Base-by-base conservation (phyloP, 2,888 invertebrate species). In the Nudaria mundana region DNA sequence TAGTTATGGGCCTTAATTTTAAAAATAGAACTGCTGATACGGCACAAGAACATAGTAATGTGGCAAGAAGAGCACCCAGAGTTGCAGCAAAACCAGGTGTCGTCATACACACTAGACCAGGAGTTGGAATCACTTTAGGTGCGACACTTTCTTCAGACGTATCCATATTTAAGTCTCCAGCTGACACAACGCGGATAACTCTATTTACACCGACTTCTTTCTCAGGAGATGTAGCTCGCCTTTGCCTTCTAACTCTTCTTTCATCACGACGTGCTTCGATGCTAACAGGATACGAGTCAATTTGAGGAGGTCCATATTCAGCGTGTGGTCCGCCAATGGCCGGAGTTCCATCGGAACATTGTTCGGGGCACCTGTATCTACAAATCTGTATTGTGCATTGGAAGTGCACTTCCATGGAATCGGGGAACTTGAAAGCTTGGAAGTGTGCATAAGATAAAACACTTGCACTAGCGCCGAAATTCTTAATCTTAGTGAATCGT, bases 391-490 rank as follows among this genome's bases (percentile, higher is more conserved):
- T 97, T 18, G 97, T 97, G 75, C 97, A 97, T 76, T 97, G 97
- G 90, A 97, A 97, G 76, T 97, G 97, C 0, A 97, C 97, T 75
- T 97, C 97, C 97, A 97, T 97, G 0, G 97, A 97, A 71, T 97
- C 97, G 0, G 97, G 97, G 89, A 97, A 97, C 73, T 97, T 97
- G 82, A 97, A 97, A 0, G 97, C 97, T 83, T 97, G 97, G 92
- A 97, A 97, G 76, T 97, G 96, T 0, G 97, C 97, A 71, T 97
- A 97, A 0, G 96, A 96, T 1, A 97, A 85, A 0, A 97, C 97
- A 5, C 96, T 96, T 4, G 97, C 97, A 52, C 95, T 95, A 0
- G 97, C 96, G 11, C 97, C 97, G 58, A 97, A 97, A 82, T 97
- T 97, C 82, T 97, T 97, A 53, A 97, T 97, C 80, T 97, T 97